Evolutionary conservation across 1,140 invertebrate genomes (phyloP).

Genomic region (Pseudachorutes palmiensis): DNA sequence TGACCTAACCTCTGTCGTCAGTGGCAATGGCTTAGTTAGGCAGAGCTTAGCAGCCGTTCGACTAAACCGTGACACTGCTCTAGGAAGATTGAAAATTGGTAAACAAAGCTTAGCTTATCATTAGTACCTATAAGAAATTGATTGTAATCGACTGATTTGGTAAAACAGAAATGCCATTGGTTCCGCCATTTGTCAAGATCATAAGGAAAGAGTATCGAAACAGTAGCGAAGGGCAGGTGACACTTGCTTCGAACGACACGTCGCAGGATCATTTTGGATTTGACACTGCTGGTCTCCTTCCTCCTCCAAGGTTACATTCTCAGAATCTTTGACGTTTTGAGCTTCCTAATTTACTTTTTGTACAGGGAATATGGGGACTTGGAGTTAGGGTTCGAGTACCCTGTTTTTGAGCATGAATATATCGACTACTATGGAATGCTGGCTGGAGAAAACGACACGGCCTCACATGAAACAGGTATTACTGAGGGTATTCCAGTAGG

Average conservation of each 20-base stretch:
- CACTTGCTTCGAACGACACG: background rate
- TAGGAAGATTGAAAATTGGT: too few relatives aligned
- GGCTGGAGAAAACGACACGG: background rate
- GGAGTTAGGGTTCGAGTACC: background rate
- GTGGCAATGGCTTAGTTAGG: too few relatives aligned
- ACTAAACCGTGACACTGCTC: too few relatives aligned
- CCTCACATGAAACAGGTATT: too few relatives aligned
- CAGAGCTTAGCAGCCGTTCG: too few relatives aligned
- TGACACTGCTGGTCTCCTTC: background rate
- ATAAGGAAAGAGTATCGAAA: background rate
- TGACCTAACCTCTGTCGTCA: too few relatives aligned
- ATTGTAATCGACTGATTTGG: too few relatives aligned
- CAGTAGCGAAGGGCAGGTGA: background rate
- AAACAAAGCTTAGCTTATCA: too few relatives aligned
- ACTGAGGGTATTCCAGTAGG: too few relatives aligned
- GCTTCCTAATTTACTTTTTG: background rate
- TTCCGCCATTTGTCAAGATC: slow-evolving; percentile 2
- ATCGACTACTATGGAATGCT: background rate
- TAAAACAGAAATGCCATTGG: slow-evolving; percentile 5
- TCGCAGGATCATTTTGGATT: background rate
- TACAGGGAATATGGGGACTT: background rate
- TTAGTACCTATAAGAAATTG: too few relatives aligned
- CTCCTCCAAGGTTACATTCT: background rate
- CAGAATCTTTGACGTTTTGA: background rate
- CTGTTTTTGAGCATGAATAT: background rate